These are phyloP conservation scores for Thymelicus acteon DNA, from an alignment of 2,888 invertebrate species.

Conservation along the genomic window DNA sequence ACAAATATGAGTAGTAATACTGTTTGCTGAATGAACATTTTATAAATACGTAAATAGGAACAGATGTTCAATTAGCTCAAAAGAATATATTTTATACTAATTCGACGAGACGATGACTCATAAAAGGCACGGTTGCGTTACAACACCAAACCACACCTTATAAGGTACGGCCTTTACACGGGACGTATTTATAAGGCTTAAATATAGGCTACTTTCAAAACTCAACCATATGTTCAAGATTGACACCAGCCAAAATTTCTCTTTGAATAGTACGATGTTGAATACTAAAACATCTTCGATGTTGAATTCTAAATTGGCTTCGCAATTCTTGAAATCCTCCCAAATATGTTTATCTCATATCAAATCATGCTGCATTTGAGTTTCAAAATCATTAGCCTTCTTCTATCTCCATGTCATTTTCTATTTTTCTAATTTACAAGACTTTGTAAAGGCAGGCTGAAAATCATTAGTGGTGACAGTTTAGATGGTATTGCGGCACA, in stretches of 20 bases:
- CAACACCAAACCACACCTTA: conserved; percentile 72
- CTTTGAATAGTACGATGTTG: conserved; percentile 45
- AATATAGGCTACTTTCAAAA: conserved; percentile 79
- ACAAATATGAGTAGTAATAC: conserved; percentile 27
- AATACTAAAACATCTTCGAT: conserved; percentile 5
- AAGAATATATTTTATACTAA: conserved; percentile 75
- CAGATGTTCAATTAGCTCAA: conserved; percentile 76
- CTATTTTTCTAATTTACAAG: no score
- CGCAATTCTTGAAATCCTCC: background rate
- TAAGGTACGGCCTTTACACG: conserved; percentile 76
- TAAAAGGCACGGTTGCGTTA: conserved; percentile 69
- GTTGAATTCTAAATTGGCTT: conserved; percentile 1
- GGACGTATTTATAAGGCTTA: conserved; percentile 78
- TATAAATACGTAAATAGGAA: conserved; percentile 50
- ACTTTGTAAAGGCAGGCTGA: background rate
- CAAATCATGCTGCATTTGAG: no score
- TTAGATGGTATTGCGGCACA: conserved; percentile 26
- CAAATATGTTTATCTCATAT: no score
- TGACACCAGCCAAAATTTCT: conserved; percentile 76
- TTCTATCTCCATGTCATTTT: no score
- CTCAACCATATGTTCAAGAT: conserved; percentile 78
- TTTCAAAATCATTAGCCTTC: no score
- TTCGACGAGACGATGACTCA: conserved; percentile 74
- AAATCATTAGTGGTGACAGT: conserved; percentile 15
- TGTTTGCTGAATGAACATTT: conserved; percentile 28